Evolutionary conservation across 2,888 invertebrate genomes (phyloP).

Genomic region (Euplexia lucipara): DNA sequence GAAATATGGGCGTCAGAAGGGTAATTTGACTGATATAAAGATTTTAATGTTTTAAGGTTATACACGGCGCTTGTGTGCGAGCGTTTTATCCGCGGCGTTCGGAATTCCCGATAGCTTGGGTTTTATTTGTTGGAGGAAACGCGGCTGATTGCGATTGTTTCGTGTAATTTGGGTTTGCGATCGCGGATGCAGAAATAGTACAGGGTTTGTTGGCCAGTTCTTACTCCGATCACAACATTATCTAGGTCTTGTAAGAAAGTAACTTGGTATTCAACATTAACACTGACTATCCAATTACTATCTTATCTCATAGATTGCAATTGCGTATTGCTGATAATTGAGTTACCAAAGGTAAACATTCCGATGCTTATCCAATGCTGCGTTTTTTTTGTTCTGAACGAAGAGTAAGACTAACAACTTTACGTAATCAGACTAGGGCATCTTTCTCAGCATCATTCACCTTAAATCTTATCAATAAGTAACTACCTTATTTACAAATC

Average conservation of each 20-base stretch:
- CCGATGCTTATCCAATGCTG: constrained; percentile 11
- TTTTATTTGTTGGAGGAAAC: constrained; percentile 74
- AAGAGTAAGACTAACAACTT: constrained; percentile 2
- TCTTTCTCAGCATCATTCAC: neutral
- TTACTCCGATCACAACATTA: constrained; percentile 9
- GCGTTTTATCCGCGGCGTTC: constrained; percentile 68
- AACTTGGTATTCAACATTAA: neutral
- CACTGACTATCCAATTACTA: constrained; percentile 15
- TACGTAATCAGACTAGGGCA: neutral
- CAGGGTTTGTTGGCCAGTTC: constrained; percentile 22
- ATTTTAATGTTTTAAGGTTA: constrained; percentile 56
- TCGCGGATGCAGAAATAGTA: constrained; percentile 62
- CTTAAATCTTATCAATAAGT: constrained; percentile 12
- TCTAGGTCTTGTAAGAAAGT: constrained; percentile 5
- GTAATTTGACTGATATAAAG: constrained; percentile 58
- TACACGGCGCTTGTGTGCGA: constrained; percentile 61
- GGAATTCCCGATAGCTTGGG: constrained; percentile 78
- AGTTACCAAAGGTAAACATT: constrained; percentile 14
- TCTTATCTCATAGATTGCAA: constrained; percentile 37
- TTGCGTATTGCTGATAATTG: constrained; percentile 36
- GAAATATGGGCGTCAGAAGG: constrained; percentile 59
- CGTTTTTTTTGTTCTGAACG: neutral
- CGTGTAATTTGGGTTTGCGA: constrained; percentile 63
- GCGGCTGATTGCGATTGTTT: constrained; percentile 63
- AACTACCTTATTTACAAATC: neutral